A percentile compares a stretch with the other conserved stretches of the same genome.
These are phyloP conservation scores for Monochamus saltuarius DNA, from an alignment of 1,140 invertebrate genomes.

Conservation along the genomic window DNA sequence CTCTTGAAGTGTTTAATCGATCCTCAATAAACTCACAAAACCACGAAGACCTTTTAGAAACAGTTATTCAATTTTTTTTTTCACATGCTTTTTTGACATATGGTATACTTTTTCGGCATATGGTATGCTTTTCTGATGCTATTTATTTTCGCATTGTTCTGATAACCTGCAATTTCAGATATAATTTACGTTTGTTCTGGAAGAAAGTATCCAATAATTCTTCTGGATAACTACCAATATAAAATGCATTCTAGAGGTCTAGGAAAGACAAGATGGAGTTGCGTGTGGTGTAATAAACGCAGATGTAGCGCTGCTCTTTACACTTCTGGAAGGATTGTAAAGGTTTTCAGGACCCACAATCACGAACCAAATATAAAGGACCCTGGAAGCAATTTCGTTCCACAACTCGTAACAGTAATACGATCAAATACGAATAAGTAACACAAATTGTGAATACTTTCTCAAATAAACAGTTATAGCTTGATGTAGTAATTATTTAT, in stretches of 20 bases:
- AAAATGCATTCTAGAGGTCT: conserved; percentile 10
- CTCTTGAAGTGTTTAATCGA: too few species aligned
- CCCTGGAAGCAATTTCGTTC: not conserved
- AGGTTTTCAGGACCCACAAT: conserved; percentile 13
- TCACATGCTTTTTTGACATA: too few species aligned
- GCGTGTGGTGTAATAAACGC: conserved; percentile 5
- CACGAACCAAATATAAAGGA: conserved; percentile 1
- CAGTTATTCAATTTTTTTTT: too few species aligned
- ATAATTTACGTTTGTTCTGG: conserved; percentile 18
- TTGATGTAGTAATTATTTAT: not conserved
- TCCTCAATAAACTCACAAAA: too few species aligned
- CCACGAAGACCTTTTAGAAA: too few species aligned
- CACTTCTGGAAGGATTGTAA: conserved; percentile 16
- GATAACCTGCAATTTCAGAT: conserved; percentile 15
- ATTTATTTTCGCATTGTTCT: not conserved
- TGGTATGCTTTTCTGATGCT: too few species aligned
- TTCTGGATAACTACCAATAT: conserved; percentile 13
- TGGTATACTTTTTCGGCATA: too few species aligned
- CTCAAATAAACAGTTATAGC: not conserved
- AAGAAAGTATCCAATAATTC: conserved; percentile 25
- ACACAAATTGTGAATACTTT: not conserved
- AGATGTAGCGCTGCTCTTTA: conserved; percentile 16
- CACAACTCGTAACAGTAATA: conserved; percentile 3
- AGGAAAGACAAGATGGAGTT: conserved; percentile 21
- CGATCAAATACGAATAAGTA: not conserved